A percentile compares a stretch with the other conserved stretches of the same genome.
phyloP scores from a whole-genome alignment of 2,888 invertebrate genomes.

The Drosophila pseudotakahashii region DNA sequence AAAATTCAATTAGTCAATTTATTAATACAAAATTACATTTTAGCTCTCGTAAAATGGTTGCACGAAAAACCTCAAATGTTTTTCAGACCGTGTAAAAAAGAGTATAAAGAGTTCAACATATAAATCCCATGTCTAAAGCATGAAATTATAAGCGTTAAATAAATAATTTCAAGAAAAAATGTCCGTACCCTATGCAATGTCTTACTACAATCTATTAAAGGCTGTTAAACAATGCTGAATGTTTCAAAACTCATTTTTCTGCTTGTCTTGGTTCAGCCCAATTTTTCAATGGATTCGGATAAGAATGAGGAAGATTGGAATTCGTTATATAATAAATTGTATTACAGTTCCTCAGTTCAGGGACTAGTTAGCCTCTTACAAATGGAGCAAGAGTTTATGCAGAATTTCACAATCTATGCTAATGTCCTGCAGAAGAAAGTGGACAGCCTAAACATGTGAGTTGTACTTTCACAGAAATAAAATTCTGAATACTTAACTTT shows the following conservation, averaged over 20 bases:
- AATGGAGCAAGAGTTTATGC: constrained; percentile 47
- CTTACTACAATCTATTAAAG: not conserved
- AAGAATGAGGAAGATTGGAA: not conserved
- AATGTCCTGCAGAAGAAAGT: constrained; percentile 45
- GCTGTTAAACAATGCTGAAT: not conserved
- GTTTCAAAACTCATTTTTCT: not conserved
- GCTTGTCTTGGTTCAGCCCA: not conserved
- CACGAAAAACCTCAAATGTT: constrained; percentile 5
- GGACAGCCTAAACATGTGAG: constrained; percentile 45
- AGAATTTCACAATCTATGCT: constrained; percentile 26
- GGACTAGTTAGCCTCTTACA: constrained; percentile 36
- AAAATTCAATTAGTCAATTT: not conserved
- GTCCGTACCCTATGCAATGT: too few relatives aligned
- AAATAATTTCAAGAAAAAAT: not conserved
- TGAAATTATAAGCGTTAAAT: constrained; percentile 19
- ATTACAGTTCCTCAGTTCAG: constrained; percentile 41
- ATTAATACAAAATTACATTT: not conserved
- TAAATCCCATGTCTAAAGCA: not conserved
- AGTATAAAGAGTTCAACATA: not conserved
- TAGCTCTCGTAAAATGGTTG: constrained; percentile 34
- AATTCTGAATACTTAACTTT: not conserved
- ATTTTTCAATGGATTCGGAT: not conserved
- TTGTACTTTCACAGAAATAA: not conserved
- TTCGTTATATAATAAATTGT: not conserved
- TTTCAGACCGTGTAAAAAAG: not conserved